Percentiles rank a stretch among this genome's conserved stretches.
phyloP scores from a whole-genome alignment of 2,797 vertebrate genomes.

The Pseudotriccus pelzelni region DNA sequence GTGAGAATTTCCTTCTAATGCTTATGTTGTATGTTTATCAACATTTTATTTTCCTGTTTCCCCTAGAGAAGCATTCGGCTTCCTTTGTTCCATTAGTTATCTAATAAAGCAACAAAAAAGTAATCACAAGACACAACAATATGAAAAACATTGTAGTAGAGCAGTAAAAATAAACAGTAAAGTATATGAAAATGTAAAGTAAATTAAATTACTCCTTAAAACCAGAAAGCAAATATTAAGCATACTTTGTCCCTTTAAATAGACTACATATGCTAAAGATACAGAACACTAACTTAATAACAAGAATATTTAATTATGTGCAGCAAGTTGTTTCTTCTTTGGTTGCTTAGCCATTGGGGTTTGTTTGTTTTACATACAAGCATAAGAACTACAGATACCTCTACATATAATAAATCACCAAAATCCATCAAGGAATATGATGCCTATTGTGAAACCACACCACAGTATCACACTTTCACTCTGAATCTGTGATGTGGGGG shows the following conservation, averaged over 20 bases:
- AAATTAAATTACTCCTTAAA: background rate
- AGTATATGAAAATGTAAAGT: background rate
- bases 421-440: background rate
- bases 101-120: background rate
- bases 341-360: background rate
- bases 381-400: background rate
- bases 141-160: background rate
- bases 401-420: background rate
- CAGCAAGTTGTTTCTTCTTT: background rate
- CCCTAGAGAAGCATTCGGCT: background rate
- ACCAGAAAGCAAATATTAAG: background rate
- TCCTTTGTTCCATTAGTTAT: background rate
- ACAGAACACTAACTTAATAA: background rate
- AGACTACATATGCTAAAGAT: background rate
- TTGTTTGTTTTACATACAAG: background rate
- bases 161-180: background rate
- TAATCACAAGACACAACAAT: background rate
- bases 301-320: background rate
- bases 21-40: background rate
- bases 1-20: background rate
- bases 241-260: background rate
- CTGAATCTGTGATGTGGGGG: rapidly evolving
- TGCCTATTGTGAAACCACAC: background rate
- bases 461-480: background rate
- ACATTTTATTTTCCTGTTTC: background rate